Evolutionary conservation across 2,888 invertebrate species (phyloP), one percentile per base, ranked within the genome.

Genomic region (Auanema sp.): DNA sequence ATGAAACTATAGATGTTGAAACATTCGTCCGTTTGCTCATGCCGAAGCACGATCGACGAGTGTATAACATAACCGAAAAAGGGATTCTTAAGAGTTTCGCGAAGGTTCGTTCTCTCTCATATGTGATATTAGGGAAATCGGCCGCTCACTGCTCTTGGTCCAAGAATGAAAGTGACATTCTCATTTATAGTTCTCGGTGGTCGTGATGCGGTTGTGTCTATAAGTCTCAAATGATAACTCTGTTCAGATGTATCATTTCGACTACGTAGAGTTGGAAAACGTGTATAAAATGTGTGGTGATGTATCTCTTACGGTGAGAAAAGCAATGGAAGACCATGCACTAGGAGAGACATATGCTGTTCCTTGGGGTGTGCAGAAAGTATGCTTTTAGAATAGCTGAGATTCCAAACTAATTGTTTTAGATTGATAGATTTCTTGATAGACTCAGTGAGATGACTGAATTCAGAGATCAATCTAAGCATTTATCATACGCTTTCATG

Each of bases 41-140:
- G 57, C 95, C 94, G 0, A 90, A 90, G 53, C 90, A 90, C 25
- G 88, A 89, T 14, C 92, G 92, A 84, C 87, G 92, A 66, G 89
- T 93, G 41, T 96, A 94, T 84, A 94, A 95, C 86, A 86, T 96
- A 55, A 92, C 93, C 86, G 92, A 91, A 83, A 93, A 93, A 84
- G 93, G 93, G 82, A 87, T 96, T 59, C 87, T 93, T 0, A 94
- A 95, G 85, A 85, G 93, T 51, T 94, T 93, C 84, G 90, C 92
- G 52, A 55, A 61, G 57, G 75, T 71, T 1, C 14, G 64, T 53
- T 10, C 1, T 52, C n/a, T n/a, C n/a, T n/a, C n/a, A n/a, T n/a
- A n/a, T n/a, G n/a, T n/a, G n/a, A n/a, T n/a, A n/a, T n/a, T n/a
- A 18, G 18, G n/a, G 11, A 51, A 58, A 2, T 18, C 3, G 51